phyloP scores from a whole-genome alignment of 2,797 vertebrate genomes.

The Adelosebastes latens region DNA sequence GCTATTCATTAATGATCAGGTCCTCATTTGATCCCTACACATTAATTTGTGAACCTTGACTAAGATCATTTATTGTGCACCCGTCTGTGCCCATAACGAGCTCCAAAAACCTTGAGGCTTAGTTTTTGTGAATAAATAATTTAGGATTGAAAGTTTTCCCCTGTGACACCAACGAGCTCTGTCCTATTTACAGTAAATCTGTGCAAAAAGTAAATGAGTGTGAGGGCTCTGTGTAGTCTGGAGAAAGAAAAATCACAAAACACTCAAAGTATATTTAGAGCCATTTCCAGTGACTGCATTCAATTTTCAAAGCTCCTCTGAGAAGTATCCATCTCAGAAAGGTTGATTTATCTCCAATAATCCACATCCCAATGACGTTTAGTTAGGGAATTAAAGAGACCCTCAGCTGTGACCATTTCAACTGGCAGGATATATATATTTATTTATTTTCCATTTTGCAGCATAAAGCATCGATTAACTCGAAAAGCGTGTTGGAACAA shows the following conservation, averaged over 20 bases:
- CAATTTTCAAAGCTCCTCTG: neutral
- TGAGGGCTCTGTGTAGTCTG: neutral
- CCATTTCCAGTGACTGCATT: constrained; percentile 6
- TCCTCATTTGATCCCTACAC: neutral
- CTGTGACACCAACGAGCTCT: neutral
- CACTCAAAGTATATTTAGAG: neutral
- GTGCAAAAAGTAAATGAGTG: neutral
- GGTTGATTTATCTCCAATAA: neutral
- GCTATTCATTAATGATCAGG: neutral
- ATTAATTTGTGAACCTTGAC: neutral
- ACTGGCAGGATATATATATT: neutral
- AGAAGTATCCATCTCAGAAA: neutral
- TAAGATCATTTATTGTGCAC: neutral
- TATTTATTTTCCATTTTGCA: neutral
- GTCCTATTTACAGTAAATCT: neutral
- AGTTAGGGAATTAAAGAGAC: neutral
- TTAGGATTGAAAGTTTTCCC: neutral
- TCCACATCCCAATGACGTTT: constrained; percentile 6
- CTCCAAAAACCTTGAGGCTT: neutral
- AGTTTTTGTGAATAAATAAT: neutral
- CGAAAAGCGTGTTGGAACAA: neutral
- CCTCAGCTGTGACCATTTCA: neutral
- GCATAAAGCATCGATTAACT: neutral
- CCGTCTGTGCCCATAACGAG: neutral
- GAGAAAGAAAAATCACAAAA: neutral